Conservation (phyloP, 2,888 invertebrate genomes). For the Microplitis manilae region DNA sequence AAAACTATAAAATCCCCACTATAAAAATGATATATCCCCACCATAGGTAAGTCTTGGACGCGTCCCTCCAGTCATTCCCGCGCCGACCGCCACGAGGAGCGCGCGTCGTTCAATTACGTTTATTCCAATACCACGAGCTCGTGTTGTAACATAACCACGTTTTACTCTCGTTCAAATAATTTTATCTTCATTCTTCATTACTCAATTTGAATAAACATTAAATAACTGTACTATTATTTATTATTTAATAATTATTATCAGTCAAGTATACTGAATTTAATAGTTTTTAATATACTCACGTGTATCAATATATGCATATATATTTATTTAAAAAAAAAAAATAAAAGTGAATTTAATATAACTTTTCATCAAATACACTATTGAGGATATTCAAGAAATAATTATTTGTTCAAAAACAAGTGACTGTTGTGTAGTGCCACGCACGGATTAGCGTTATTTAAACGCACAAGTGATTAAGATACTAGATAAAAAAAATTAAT, state of each 20-base stretch:
- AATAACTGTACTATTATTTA: neutral
- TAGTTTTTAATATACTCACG: neutral
- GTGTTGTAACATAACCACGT: constrained; percentile 40
- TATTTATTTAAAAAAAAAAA: neutral
- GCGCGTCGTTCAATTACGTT: constrained; percentile 58
- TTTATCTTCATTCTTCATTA: constrained; percentile 4
- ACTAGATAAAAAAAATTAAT: neutral
- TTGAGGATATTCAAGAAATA: neutral
- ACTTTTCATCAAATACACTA: neutral
- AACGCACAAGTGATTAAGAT: neutral
- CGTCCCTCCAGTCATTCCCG: constrained; percentile 64
- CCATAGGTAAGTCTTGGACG: constrained; percentile 45
- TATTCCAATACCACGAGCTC: constrained; percentile 56
- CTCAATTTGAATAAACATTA: constrained; percentile 11
- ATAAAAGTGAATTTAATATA: neutral
- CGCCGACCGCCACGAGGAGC: constrained; percentile 65
- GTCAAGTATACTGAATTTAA: neutral
- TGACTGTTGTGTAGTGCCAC: neutral
- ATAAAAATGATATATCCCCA: constrained; percentile 20
- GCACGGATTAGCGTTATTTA: neutral
- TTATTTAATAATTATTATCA: neutral
- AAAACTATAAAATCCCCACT: constrained; percentile 8
- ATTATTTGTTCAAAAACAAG: neutral
- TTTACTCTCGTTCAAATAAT: constrained; percentile 32
- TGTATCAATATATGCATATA: neutral